Base-by-base conservation (phyloP, 1,140 invertebrate species). In the Trachymyrmex cornetzi region DNA sequence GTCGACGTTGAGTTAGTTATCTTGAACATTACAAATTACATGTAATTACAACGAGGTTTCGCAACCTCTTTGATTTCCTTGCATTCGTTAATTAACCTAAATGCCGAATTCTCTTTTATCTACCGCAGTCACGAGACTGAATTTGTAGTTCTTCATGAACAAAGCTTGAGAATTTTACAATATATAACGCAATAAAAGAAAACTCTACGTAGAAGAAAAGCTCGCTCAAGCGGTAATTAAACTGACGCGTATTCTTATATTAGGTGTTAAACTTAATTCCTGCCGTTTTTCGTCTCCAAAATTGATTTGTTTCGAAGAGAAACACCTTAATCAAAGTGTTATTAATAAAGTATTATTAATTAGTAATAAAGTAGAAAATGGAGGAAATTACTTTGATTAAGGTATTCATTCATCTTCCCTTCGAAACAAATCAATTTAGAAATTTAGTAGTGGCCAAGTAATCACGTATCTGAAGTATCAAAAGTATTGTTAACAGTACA, bases 1-100 rank as follows among this genome's bases (percentile, higher is more conserved):
- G 57, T 22, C 50, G n/a, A 61, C 34, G 12, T 22, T 30, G 38
- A 48, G 38, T 44, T 82, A 72, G 24, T 82, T 59, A 71, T 82
- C 55, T 57, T 22, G 53, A 82, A 72, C 14, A 66, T 69, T 38
- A 69, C 24, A 19, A 27, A 77, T 61, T 61, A 63, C 16, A 27
- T 59, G 22, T 50, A 50, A 48, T 22, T 50, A 30, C 14, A 61
- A 59, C 14, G 14, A 44, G 59, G 5, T 44, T n/a, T 22, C 19
- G 59, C 55, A 34, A 55, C 14, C 19, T 61, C 34, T 19, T 30
- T 34, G 30, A 34, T 75, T 75, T 38, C 14, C 44, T 53, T 72
- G 0, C 7, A 34, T 63, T 48, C 16, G 16, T 30, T 63, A 61
- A 63, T 44, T 44, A 44, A 16, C 16, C 11, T 16, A 55, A 79